Evolutionary conservation across 2,113 vertebrate genomes (phyloP).

Genomic region (Chlorodrepanis virens): DNA sequence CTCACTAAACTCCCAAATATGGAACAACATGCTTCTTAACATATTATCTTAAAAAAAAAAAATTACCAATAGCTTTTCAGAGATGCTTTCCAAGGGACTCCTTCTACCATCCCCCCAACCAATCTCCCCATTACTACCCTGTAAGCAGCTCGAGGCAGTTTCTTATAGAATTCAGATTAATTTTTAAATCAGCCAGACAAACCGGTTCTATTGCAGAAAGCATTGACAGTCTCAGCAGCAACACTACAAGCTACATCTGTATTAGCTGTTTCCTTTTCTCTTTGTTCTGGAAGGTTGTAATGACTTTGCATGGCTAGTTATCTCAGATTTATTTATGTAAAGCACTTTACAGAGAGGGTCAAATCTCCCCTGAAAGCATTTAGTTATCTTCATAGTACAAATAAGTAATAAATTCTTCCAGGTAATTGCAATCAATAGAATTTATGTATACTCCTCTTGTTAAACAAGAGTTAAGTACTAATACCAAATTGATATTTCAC

Average conservation of each 20-base stretch:
- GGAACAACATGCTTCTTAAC: not conserved
- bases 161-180: constrained; percentile 22
- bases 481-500: not conserved
- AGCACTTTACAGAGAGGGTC: not conserved
- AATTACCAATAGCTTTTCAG: not conserved
- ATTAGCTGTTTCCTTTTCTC: not conserved
- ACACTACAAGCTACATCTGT: not conserved
- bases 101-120: not conserved
- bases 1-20: not conserved
- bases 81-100: not conserved
- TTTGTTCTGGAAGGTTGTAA: not conserved
- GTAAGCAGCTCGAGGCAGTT: not conserved
- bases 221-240: not conserved
- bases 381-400: not conserved
- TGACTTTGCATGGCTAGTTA: not conserved
- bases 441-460: not conserved
- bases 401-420: not conserved
- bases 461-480: not conserved
- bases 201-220: constrained; percentile 15
- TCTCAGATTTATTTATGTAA: not conserved
- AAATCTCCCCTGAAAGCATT: not conserved
- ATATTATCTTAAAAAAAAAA: not conserved
- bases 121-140: not conserved
- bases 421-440: not conserved
- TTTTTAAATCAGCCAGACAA: constrained; percentile 27